Conservation (phyloP, 2,113 vertebrate genomes). For the Carollia perspicillata region DNA sequence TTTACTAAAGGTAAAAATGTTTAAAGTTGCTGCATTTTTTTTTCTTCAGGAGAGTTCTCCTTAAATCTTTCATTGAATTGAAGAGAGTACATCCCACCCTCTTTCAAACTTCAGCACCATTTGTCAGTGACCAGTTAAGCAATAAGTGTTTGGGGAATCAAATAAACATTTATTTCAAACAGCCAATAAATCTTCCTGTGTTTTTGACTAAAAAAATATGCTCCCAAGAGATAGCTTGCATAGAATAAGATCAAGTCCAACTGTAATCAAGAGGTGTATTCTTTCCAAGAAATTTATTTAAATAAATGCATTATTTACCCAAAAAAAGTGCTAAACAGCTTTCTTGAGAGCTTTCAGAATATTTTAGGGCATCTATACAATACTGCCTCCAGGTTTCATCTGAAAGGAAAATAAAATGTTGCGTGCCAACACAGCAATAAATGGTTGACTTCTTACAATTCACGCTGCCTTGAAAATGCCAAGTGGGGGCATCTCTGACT, state of each 20-base stretch:
- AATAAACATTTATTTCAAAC: constrained; percentile 17
- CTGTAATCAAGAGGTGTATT: not conserved
- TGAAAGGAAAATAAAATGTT: not conserved
- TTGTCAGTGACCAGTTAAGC: not conserved
- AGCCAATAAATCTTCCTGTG: constrained; percentile 22
- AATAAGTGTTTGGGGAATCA: constrained; percentile 17
- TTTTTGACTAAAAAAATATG: constrained; percentile 27
- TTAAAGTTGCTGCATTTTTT: not conserved
- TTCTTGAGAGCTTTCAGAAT: not conserved
- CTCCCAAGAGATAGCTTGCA: not conserved
- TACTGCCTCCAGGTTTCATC: not conserved
- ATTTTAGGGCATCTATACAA: not conserved
- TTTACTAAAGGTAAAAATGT: not conserved
- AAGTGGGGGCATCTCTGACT: not conserved
- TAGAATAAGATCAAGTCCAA: constrained; percentile 31
- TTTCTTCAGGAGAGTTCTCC: not conserved
- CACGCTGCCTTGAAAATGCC: not conserved
- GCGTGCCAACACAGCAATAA: not conserved
- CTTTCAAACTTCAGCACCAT: not conserved
- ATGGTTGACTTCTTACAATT: not conserved
- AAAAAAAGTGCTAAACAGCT: not conserved
- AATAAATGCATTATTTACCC: not conserved
- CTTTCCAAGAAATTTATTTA: constrained; percentile 19
- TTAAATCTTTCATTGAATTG: not conserved
- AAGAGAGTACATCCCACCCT: not conserved